phyloP scores from a whole-genome alignment of 2,113 vertebrate genomes.

The Acinonyx jubatus region DNA sequence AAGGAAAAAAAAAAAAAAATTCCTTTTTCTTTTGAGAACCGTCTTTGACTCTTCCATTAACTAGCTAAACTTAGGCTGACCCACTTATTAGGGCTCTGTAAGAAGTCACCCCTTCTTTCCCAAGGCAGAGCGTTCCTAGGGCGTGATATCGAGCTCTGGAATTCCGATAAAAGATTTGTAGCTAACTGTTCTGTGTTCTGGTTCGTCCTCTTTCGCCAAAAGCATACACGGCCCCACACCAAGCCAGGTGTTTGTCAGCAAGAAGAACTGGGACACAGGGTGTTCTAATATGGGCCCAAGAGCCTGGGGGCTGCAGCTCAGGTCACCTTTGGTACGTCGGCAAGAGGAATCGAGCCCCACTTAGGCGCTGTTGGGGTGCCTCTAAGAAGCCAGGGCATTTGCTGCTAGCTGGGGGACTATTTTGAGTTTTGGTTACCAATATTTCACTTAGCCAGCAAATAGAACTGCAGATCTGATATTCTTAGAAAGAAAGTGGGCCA shows the following conservation, averaged over 20 bases:
- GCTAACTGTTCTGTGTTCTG: neutral
- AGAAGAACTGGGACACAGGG: rapidly evolving
- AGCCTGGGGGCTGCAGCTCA: neutral
- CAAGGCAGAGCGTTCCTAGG: no score
- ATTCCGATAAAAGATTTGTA: rapidly evolving
- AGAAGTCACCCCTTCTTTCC: neutral
- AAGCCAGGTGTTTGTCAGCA: no score
- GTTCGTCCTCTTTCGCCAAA: neutral
- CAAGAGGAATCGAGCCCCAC: neutral
- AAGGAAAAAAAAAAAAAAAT: neutral
- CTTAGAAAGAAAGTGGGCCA: conserved; percentile 88
- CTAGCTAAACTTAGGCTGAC: neutral
- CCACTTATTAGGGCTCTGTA: neutral
- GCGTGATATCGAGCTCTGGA: no score
- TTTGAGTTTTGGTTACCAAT: neutral
- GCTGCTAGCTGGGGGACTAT: neutral
- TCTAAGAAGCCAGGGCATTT: neutral
- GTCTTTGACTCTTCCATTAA: neutral
- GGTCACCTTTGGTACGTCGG: rapidly evolving
- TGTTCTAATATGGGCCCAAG: rapidly evolving
- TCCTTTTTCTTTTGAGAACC: neutral
- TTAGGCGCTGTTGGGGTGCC: no score
- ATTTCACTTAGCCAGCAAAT: neutral
- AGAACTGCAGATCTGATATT: neutral
- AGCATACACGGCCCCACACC: neutral